phyloP scores from a whole-genome alignment of 2,888 invertebrate species.

The Stictocephala bisonia region DNA sequence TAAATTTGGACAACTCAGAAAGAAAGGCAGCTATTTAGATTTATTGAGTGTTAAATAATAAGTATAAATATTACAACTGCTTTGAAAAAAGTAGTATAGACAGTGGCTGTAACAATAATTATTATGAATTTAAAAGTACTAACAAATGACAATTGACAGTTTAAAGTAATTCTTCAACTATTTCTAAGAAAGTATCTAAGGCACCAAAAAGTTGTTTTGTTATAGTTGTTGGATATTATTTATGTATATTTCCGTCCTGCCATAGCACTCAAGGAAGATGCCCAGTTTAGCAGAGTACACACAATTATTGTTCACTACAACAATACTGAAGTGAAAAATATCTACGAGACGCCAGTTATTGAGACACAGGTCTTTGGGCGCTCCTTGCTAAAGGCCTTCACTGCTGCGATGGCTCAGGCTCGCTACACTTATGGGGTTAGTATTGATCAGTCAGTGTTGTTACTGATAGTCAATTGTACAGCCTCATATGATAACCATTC shows the following conservation, averaged over 20 bases:
- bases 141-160: too few species aligned
- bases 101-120: too few species aligned
- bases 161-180: too few species aligned
- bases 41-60: too few species aligned
- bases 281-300: constrained; percentile 70
- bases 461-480: not conserved
- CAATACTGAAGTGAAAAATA: constrained; percentile 72
- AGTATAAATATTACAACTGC: too few species aligned
- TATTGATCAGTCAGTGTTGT: constrained; percentile 45
- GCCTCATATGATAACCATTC: constrained; percentile 10
- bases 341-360: constrained; percentile 76
- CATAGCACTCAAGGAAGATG: not conserved
- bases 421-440: constrained; percentile 74
- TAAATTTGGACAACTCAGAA: too few species aligned
- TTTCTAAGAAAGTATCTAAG: not conserved
- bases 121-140: too few species aligned
- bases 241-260: not conserved
- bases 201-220: not conserved
- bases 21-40: too few species aligned
- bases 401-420: constrained; percentile 81
- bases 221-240: not conserved
- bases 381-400: constrained; percentile 79
- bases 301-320: constrained; percentile 82
- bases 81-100: too few species aligned
- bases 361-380: constrained; percentile 76